Evolutionary conservation across 1,140 invertebrate genomes (phyloP).

Genomic region (Nomia melanderi): DNA sequence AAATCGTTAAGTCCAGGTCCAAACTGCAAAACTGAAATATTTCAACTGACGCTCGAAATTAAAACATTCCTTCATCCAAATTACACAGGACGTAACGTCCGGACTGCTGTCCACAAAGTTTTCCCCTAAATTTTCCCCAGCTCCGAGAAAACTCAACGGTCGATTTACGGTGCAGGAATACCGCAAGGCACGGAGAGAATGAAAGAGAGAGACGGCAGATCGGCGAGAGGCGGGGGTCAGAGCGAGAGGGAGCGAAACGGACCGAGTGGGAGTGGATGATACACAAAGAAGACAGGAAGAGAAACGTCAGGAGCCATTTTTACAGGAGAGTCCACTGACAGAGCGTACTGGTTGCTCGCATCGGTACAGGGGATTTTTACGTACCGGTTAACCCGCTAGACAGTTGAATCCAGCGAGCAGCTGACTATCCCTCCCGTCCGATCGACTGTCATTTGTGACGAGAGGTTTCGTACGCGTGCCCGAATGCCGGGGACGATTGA

Average conservation of each 20-base stretch:
- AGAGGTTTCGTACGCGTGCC: slow-evolving; percentile 53
- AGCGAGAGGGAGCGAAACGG: neutral
- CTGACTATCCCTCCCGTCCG: slow-evolving; percentile 38
- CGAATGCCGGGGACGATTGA: slow-evolving; percentile 19
- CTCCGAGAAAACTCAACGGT: neutral
- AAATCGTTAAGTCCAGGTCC: no score
- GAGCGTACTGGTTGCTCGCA: slow-evolving; percentile 12
- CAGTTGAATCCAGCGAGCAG: slow-evolving; percentile 54
- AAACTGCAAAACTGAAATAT: no score
- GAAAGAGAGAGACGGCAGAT: neutral
- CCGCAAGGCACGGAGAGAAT: slow-evolving; percentile 1
- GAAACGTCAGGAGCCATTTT: slow-evolving; percentile 56
- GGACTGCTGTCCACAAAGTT: no score
- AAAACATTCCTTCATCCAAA: no score
- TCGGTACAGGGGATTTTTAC: neutral
- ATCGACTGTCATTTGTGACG: slow-evolving; percentile 61
- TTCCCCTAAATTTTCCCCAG: no score
- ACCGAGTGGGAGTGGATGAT: slow-evolving; percentile 5
- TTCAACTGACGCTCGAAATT: no score
- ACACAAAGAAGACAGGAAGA: neutral
- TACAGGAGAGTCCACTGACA: slow-evolving; percentile 57
- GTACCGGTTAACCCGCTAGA: slow-evolving; percentile 56
- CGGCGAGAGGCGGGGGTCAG: neutral
- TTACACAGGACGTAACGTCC: no score
- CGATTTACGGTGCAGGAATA: neutral